phyloP scores from a whole-genome alignment of 2,113 vertebrate genomes.

The Vulpes ferrilata region DNA sequence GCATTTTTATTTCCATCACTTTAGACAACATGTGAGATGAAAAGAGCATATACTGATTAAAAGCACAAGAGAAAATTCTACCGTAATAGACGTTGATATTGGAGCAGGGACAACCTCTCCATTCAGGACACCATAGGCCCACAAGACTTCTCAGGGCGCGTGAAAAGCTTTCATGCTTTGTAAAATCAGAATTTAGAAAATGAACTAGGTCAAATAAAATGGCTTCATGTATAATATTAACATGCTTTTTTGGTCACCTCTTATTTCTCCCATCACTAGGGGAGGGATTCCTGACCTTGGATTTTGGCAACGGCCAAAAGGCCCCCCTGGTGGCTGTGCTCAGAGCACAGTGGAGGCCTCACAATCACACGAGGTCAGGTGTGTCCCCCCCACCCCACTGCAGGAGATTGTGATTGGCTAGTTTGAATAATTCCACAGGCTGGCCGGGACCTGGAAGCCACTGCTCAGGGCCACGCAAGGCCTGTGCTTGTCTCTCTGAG shows the following conservation, averaged over 20 bases:
- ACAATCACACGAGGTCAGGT: not conserved
- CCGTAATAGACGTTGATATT: not conserved
- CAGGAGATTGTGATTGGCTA: not conserved
- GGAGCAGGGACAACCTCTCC: not conserved
- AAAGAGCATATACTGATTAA: not conserved
- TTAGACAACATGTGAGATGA: not conserved
- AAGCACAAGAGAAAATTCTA: not conserved
- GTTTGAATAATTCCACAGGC: not conserved
- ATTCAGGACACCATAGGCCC: not conserved
- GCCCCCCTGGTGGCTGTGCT: accelerated
- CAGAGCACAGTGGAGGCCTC: not conserved
- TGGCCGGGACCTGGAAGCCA: not conserved
- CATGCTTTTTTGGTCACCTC: not conserved
- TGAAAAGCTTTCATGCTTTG: not conserved
- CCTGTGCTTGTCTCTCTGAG: not conserved
- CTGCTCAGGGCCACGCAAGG: not conserved
- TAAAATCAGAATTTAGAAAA: slow-evolving; percentile 33
- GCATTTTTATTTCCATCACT: not conserved
- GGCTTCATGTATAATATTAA: not conserved
- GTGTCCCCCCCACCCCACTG: not conserved
- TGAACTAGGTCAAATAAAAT: not conserved
- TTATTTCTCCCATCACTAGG: not conserved
- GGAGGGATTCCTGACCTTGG: not conserved
- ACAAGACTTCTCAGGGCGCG: accelerated
- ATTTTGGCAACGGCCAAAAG: not conserved